These are phyloP conservation scores for Eupithecia subfuscata DNA, from an alignment of 2,888 invertebrate species.

Conservation along the genomic window DNA sequence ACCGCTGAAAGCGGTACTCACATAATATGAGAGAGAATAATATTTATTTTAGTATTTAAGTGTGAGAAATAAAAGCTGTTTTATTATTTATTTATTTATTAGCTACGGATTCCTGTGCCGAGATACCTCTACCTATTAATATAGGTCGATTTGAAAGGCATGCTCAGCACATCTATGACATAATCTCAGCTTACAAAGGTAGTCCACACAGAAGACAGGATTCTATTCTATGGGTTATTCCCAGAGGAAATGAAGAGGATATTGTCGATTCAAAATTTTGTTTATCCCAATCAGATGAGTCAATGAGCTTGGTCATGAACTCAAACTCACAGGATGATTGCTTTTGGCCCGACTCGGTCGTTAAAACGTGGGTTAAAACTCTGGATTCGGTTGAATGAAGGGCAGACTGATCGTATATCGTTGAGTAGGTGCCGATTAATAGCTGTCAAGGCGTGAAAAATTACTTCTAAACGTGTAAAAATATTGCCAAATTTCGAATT, in stretches of 20 bases:
- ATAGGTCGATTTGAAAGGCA: not conserved
- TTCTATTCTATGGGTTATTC: not conserved
- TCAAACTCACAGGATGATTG: slow-evolving; percentile 31
- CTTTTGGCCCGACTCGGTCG: slow-evolving; percentile 23
- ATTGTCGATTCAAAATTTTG: slow-evolving; percentile 3
- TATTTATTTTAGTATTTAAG: no score
- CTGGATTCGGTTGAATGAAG: slow-evolving; percentile 32
- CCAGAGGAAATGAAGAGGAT: not conserved
- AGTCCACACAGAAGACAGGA: not conserved
- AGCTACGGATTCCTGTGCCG: not conserved
- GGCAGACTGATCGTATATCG: slow-evolving; percentile 24
- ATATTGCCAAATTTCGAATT: not conserved
- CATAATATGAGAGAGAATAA: no score
- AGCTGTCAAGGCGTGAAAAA: slow-evolving; percentile 9
- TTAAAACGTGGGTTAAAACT: slow-evolving; percentile 12
- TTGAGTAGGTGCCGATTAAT: slow-evolving; percentile 5
- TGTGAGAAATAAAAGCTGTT: no score
- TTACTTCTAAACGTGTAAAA: not conserved
- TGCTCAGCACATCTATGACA: not conserved
- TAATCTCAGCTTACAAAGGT: not conserved
- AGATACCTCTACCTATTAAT: not conserved
- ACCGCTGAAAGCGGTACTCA: no score
- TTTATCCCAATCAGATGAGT: not conserved
- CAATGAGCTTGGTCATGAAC: slow-evolving; percentile 22
- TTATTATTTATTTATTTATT: no score